Conservation (phyloP, 2,888 invertebrate species). For the Smittia aterrima region DNA sequence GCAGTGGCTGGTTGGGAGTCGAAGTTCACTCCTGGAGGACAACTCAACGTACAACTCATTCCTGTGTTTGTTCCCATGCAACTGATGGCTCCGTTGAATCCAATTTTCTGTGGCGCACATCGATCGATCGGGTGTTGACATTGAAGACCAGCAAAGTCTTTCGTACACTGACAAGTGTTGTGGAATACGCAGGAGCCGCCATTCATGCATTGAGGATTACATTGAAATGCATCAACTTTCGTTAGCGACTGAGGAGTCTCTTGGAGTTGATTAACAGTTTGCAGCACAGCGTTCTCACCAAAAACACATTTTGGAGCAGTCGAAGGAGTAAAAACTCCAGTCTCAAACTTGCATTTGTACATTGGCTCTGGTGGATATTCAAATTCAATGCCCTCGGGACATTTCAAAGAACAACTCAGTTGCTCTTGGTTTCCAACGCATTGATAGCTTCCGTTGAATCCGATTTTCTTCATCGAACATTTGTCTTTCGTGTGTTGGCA, state of each 20-base stretch:
- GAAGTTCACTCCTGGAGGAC: constrained; percentile 55
- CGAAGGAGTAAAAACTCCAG: neutral
- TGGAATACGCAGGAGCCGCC: constrained; percentile 77
- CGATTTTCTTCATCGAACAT: constrained; percentile 65
- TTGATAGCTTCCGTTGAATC: constrained; percentile 26
- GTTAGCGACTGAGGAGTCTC: neutral
- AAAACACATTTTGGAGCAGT: constrained; percentile 26
- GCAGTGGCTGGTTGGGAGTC: constrained; percentile 60
- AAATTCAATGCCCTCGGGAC: constrained; percentile 66
- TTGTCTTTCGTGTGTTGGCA: constrained; percentile 68
- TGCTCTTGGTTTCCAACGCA: neutral
- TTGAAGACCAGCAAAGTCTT: constrained; percentile 57
- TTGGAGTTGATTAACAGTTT: neutral
- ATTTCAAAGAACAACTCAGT: constrained; percentile 62
- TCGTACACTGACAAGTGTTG: constrained; percentile 76
- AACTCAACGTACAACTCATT: constrained; percentile 65
- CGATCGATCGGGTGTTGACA: constrained; percentile 55
- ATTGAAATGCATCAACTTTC: constrained; percentile 58
- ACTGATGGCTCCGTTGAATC: constrained; percentile 74
- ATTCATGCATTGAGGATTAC: constrained; percentile 71
- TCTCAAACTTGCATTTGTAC: constrained; percentile 61
- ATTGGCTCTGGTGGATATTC: constrained; percentile 67
- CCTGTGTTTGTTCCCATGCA: constrained; percentile 64
- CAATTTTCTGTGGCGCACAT: constrained; percentile 62
- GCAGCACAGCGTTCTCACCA: constrained; percentile 26